Evolutionary conservation across 2,113 vertebrate species (phyloP), one percentile per base, ranked within the genome.

Genomic region (Phalacrocorax carbo): DNA sequence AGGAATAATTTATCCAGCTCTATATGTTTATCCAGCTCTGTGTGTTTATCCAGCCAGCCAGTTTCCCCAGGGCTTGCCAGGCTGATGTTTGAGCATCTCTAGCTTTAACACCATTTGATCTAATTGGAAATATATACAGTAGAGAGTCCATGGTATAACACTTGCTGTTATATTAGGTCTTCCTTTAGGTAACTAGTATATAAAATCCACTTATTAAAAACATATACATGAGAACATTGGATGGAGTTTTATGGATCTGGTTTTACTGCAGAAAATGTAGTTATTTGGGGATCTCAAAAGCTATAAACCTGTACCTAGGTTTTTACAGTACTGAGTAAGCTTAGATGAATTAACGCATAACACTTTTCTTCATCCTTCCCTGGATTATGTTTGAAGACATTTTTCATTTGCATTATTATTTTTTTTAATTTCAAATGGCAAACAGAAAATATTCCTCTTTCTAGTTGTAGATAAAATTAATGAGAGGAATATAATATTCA

Each of bases 401-500:
- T 96, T 96, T 96, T 96, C 86, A 94, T 95, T 92, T 34, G 12
- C 66, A 69, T 75, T 62, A 52, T 58, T 92, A 34, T 79, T 83
- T 76, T 83, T 76, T 92, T 21, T 19, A 82, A 96, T 97, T 97
- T 96, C 82, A 88, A 94, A 15, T 30, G 65, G 68, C 44, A 96
- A 96, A 94, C 27, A 38, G 38, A 54, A 69, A 97, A 42, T 69
- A 89, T 78, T 88, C 57, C 48, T 93, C 34, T 94, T 94, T 87
- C 71, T 96, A 52, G 88, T 86, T 95, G 91, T 21, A 92, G 87
- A 27, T 75, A 76, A 95, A 98, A 97, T 95, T 98, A 98, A 97
- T 97, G 93, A 96, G 97, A 96, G 76, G 89, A 94, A 95, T 94
- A 94, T 90, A 93, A 94, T 81, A 94, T 88, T 86, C 93, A 93